Evolutionary conservation across 2,113 vertebrate species (phyloP).

Genomic region (Ifrita kowaldi): DNA sequence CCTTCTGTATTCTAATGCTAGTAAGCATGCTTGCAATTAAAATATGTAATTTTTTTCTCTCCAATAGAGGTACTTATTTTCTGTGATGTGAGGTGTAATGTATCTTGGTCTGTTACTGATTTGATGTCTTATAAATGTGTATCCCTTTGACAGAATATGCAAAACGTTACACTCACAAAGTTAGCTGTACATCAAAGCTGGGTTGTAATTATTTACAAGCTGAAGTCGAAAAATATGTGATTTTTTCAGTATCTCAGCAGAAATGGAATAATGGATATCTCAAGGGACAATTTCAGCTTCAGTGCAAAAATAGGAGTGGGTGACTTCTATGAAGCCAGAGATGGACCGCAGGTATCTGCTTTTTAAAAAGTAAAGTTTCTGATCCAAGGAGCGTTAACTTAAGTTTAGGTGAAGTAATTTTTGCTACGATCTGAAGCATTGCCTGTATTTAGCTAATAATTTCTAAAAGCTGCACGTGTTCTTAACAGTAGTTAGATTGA

Average conservation of each 20-base stretch:
- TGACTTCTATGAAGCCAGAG: slow-evolving; percentile 97
- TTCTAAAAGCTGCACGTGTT: not conserved
- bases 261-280: slow-evolving; percentile 94
- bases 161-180: slow-evolving; percentile 63
- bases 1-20: not conserved
- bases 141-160: slow-evolving; percentile 58
- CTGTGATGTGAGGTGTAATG: slow-evolving; percentile 41
- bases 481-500: slow-evolving; percentile 4
- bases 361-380: slow-evolving; percentile 80
- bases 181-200: slow-evolving; percentile 73
- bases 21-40: slow-evolving; percentile 23
- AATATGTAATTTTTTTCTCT: slow-evolving; percentile 21
- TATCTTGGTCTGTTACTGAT: slow-evolving; percentile 41
- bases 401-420: slow-evolving; percentile 69
- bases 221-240: slow-evolving; percentile 85
- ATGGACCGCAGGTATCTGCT: slow-evolving; percentile 89
- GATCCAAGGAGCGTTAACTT: slow-evolving; percentile 69
- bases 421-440: slow-evolving; percentile 57
- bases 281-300: slow-evolving; percentile 97
- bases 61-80: slow-evolving; percentile 49
- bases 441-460: slow-evolving; percentile 51
- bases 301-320: slow-evolving; percentile 96
- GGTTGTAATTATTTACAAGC: slow-evolving; percentile 78
- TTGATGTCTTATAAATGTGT: slow-evolving; percentile 51
- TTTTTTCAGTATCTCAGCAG: slow-evolving; percentile 94